Evolutionary conservation across 2,797 vertebrate species (phyloP).

Genomic region (Arvicola amphibius): DNA sequence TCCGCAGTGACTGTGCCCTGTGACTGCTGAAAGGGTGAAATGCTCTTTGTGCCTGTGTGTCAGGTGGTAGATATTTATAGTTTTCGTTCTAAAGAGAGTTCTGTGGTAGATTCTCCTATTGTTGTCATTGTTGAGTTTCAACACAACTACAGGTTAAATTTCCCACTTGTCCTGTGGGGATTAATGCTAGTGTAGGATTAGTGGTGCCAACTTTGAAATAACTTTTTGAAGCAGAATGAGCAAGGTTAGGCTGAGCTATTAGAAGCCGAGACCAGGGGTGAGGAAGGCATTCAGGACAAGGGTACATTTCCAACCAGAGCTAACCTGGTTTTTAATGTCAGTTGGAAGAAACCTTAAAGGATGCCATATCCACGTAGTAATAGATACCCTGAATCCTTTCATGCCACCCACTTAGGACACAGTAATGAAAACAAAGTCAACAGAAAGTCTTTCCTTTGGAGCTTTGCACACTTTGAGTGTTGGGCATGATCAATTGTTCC

Average conservation of each 20-base stretch:
- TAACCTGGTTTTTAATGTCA: too few relatives aligned
- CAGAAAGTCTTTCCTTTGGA: not conserved
- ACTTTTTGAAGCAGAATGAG: not conserved
- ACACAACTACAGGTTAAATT: not conserved
- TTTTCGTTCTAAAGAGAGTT: not conserved
- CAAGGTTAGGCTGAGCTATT: not conserved
- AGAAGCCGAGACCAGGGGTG: not conserved
- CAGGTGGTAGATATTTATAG: not conserved
- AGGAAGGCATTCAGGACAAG: not conserved
- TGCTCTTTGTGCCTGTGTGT: not conserved
- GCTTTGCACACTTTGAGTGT: not conserved
- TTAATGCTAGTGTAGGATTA: not conserved
- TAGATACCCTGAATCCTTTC: not conserved
- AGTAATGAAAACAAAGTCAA: not conserved
- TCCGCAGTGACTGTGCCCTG: fast-evolving
- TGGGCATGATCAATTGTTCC: not conserved
- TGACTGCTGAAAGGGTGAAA: not conserved
- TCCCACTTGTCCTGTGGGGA: not conserved
- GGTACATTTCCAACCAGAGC: not conserved
- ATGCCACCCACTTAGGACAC: not conserved
- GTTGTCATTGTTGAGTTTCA: not conserved
- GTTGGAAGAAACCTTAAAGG: not conserved
- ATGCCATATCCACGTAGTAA: fast-evolving
- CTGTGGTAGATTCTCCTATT: fast-evolving
- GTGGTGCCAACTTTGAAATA: not conserved